Evolutionary conservation across 53 echinoderm and acorn worm genomes (phyloP).

Genomic region (Luidia sarsii): DNA sequence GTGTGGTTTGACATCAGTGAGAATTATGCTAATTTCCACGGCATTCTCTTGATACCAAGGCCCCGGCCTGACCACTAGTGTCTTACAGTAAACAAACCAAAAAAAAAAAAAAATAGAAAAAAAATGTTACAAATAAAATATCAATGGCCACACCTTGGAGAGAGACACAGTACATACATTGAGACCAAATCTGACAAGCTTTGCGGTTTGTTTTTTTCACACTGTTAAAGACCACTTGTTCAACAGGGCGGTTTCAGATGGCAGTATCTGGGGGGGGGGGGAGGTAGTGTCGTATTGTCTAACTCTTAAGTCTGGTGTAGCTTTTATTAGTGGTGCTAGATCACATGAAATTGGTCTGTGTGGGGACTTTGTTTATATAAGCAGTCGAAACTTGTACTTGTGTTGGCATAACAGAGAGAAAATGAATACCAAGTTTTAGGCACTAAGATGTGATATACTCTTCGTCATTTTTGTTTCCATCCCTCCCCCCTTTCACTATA

Average conservation of each 20-base stretch:
- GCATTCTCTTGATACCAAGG: constrained; percentile 3
- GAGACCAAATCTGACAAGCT: no score
- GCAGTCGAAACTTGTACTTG: constrained; percentile 27
- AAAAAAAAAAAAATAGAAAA: constrained; percentile 2
- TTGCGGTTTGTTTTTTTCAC: no score
- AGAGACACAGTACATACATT: no score
- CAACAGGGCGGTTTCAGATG: background rate
- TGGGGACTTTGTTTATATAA: constrained; percentile 28
- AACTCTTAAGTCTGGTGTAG: constrained; percentile 28
- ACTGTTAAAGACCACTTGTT: no score
- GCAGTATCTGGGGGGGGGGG: constrained; percentile 26
- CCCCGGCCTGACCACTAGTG: constrained; percentile 35
- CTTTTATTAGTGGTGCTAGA: constrained; percentile 51
- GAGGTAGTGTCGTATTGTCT: constrained; percentile 53
- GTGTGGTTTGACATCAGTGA: constrained; percentile 10
- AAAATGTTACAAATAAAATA: no score
- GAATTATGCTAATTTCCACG: background rate
- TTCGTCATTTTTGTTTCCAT: constrained; percentile 18
- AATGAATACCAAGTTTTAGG: constrained; percentile 36
- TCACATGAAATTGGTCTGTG: constrained; percentile 46
- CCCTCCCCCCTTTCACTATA: no score
- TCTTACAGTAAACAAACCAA: constrained; percentile 30
- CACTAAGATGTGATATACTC: constrained; percentile 41
- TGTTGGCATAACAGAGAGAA: constrained; percentile 49
- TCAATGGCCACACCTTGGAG: no score